Evolutionary conservation across 2,797 vertebrate species (phyloP).

Genomic region (Tokudaia tokunoshimensis): DNA sequence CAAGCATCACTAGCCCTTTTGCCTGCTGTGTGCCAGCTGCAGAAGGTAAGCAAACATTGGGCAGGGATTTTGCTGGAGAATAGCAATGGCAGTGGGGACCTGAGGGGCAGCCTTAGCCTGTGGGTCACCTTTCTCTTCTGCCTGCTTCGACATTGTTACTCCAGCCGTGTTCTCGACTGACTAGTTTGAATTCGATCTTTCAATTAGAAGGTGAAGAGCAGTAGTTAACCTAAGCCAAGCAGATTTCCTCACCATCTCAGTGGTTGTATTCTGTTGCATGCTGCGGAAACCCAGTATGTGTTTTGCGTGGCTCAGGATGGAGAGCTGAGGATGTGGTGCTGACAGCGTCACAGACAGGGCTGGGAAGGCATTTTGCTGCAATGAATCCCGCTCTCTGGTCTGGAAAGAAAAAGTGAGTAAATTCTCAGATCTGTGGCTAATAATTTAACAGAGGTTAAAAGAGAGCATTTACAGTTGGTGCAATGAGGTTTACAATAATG

Average conservation of each 20-base stretch:
- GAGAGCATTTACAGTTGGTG: neutral
- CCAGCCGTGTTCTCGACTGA: neutral
- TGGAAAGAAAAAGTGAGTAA: conserved; percentile 35
- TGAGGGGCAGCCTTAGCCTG: neutral
- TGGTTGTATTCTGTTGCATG: conserved; percentile 55
- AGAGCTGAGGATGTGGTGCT: neutral
- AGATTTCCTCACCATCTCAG: conserved; percentile 59
- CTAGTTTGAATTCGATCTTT: conserved; percentile 49
- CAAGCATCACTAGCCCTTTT: neutral
- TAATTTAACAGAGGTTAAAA: neutral
- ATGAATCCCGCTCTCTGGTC: neutral
- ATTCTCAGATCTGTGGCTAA: neutral
- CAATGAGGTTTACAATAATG: neutral
- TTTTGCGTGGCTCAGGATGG: conserved; percentile 34
- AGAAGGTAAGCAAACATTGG: neutral
- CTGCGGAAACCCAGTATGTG: conserved; percentile 24
- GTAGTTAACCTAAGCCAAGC: conserved; percentile 49
- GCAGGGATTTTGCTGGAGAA: neutral
- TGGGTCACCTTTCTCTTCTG: neutral
- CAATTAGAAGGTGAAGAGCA: conserved; percentile 62
- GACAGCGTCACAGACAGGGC: conserved; percentile 5
- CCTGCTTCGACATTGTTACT: conserved; percentile 23
- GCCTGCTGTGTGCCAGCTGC: neutral
- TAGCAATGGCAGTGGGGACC: neutral
- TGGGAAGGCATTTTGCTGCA: conserved; percentile 36